Evolutionary conservation across 2,797 vertebrate genomes (phyloP), one percentile per base, ranked within the genome.

Genomic region (Leuciscus waleckii): DNA sequence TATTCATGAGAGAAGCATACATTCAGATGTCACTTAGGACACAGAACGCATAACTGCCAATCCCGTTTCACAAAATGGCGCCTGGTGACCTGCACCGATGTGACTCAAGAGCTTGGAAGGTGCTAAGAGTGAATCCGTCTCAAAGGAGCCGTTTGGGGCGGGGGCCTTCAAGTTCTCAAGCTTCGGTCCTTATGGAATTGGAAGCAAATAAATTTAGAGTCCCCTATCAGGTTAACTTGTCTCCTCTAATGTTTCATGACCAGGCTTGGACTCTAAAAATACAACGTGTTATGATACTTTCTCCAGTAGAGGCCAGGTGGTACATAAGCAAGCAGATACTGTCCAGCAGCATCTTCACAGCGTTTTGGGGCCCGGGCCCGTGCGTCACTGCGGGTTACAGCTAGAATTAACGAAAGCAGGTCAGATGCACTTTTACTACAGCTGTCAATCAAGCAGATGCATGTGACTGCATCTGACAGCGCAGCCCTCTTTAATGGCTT

Each of bases 181-280:
- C 88, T 89, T 91, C 92, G 91, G 94, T 94, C 92, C 94, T 95
- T 96, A 93, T 94, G 91, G 92, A 92, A 91, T 90, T 76, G 91
- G 85, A 65, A 83, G 90, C 89, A 91, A 94, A 95, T 96, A 96
- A 96, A 96, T 97, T 96, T 96, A 93, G 97, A 94, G 93, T 88
- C 87, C 88, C 91, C 93, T 95, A 96, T 97, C 95, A 89, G 93
- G 94, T 94, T 95, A 93, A 94, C 96, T 93, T 92, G 87, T 85
- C 43, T 51, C 93, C 94, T 96, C 94, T 99, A 97, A 94, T 86
- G 94, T 98, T 98, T 98, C 98, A 97, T 94, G 90, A 91, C 93
- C 86, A 88, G 90, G 93, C 87, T 83, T 84, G 54, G 81, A 69
- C 71, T 95, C 97, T 99, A 99, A 97, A 98, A 98, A 99, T 99